Evolutionary conservation across 2,888 invertebrate species (phyloP).

Genomic region (Drosophila planitibia): DNA sequence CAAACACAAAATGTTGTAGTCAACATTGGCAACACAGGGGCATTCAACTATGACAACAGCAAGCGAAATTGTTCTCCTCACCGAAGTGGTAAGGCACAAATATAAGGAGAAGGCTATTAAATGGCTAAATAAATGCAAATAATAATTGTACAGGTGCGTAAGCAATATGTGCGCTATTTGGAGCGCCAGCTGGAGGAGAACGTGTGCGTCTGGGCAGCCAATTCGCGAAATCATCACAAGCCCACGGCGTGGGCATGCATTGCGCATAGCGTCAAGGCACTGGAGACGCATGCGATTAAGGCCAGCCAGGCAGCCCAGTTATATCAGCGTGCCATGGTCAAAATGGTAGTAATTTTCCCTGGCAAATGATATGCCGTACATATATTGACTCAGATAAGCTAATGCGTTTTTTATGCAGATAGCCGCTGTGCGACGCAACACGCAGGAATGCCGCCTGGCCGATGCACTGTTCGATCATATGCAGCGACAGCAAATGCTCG

Average conservation of each 20-base stretch:
- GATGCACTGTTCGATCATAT: constrained; percentile 64
- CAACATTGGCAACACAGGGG: neutral
- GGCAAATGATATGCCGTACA: neutral
- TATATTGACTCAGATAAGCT: neutral
- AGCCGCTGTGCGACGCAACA: constrained; percentile 73
- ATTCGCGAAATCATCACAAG: constrained; percentile 67
- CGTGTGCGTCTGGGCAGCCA: constrained; percentile 62
- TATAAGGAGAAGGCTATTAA: neutral
- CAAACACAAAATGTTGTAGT: constrained; percentile 21
- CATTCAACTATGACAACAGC: constrained; percentile 43
- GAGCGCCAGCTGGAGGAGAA: constrained; percentile 79
- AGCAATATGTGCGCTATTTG: constrained; percentile 79
- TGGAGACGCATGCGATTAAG: constrained; percentile 79
- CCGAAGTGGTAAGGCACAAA: constrained; percentile 60
- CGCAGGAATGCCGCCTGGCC: constrained; percentile 73
- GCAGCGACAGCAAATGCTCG: constrained; percentile 39
- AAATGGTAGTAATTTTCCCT: constrained; percentile 67
- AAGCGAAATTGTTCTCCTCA: constrained; percentile 60
- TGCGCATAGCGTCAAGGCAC: constrained; percentile 60
- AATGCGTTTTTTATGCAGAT: constrained; percentile 61
- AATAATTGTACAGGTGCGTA: constrained; percentile 70
- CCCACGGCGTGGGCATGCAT: constrained; percentile 67
- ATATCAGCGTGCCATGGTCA: constrained; percentile 82
- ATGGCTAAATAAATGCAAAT: constrained; percentile 1
- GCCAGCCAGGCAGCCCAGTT: constrained; percentile 79